Conservation (phyloP, 1,140 invertebrate genomes). For the Bemisia tabaci region DNA sequence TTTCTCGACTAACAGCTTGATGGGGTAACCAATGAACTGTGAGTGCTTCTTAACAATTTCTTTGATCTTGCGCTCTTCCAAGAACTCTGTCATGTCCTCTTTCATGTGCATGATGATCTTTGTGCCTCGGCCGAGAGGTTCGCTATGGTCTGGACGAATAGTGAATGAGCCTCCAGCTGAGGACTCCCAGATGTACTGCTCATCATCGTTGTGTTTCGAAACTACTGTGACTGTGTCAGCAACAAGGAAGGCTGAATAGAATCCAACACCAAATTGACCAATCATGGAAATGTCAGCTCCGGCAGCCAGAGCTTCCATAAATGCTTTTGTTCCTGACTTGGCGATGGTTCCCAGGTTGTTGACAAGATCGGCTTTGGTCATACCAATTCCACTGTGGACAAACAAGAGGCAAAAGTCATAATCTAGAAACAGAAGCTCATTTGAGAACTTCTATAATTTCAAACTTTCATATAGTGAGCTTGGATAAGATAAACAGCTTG, state of each 20-base stretch:
- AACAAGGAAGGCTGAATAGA: constrained; percentile 94
- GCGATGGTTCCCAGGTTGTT: constrained; percentile 83
- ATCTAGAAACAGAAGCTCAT: too few relatives aligned
- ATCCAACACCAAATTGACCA: constrained; percentile 82
- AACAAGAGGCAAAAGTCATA: too few relatives aligned
- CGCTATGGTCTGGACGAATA: constrained; percentile 40
- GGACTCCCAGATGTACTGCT: constrained; percentile 68
- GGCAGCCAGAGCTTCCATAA: constrained; percentile 75
- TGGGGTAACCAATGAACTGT: constrained; percentile 98
- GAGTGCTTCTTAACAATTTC: constrained; percentile 98
- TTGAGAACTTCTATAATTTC: too few relatives aligned
- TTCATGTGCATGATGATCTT: constrained; percentile 63
- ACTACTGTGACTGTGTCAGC: constrained; percentile 87
- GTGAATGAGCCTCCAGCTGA: constrained; percentile 70
- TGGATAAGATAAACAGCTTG: too few relatives aligned
- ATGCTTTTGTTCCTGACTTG: constrained; percentile 76
- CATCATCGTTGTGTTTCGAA: constrained; percentile 90
- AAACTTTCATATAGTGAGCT: too few relatives aligned
- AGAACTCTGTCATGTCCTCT: constrained; percentile 63
- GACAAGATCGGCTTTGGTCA: constrained; percentile 77
- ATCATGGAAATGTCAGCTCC: constrained; percentile 83
- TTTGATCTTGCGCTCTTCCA: constrained; percentile 87
- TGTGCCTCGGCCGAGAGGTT: constrained; percentile 56
- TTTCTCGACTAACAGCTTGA: constrained; percentile 86
- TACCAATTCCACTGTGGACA: constrained; percentile 58